Evolutionary conservation across 2,797 vertebrate species (phyloP).

Genomic region (Eulemur coronatus): DNA sequence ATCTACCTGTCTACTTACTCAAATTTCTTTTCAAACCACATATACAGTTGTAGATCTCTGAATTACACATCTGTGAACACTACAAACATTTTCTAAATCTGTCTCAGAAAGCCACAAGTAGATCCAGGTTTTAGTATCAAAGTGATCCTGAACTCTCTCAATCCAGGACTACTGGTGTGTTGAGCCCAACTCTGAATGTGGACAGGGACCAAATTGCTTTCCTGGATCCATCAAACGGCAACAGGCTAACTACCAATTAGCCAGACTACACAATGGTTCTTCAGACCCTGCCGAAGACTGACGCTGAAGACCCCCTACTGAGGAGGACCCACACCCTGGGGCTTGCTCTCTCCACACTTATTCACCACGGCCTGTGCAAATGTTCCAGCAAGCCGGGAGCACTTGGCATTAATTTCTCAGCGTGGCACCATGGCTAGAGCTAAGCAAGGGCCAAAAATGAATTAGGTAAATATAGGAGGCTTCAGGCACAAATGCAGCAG

Average conservation of each 20-base stretch:
- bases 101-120: not conserved
- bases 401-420: constrained; percentile 47
- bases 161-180: not conserved
- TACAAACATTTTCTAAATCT: not conserved
- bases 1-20: constrained; percentile 17
- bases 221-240: not conserved
- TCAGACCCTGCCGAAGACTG: not conserved
- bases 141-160: not conserved
- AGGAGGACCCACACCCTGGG: constrained; percentile 7
- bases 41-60: not conserved
- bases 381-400: constrained; percentile 13
- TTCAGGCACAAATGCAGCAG: constrained; percentile 65
- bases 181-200: not conserved
- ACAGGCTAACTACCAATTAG: constrained; percentile 14
- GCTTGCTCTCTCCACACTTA: not conserved
- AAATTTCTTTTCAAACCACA: not conserved
- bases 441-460: constrained; percentile 67
- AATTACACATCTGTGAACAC: not conserved
- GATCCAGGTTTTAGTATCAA: not conserved
- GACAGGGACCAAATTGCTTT: constrained; percentile 6
- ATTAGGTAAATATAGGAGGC: constrained; percentile 58
- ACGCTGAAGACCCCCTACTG: not conserved
- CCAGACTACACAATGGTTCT: constrained; percentile 17
- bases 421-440: constrained; percentile 41
- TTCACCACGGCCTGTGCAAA: not conserved